Percentiles rank a stretch among this genome's conserved stretches.
Conservation (phyloP, 2,888 invertebrate genomes). For the Spilosoma lubricipeda region DNA sequence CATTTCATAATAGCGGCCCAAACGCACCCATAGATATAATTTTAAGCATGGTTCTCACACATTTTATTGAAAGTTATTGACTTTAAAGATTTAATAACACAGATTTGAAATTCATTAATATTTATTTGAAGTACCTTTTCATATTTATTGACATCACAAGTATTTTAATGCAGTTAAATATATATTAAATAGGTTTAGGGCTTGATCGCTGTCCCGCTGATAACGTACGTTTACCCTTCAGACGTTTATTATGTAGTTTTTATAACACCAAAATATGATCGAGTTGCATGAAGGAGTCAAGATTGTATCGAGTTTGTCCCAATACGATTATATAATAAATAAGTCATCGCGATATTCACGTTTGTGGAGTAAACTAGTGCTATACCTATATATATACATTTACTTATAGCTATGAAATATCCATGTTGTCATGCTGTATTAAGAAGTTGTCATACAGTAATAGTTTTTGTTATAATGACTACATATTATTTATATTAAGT, state of each 20-base stretch:
- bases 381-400: neutral
- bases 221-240: conserved; percentile 19
- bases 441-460: conserved; percentile 11
- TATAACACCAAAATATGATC: conserved; percentile 26
- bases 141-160: conserved; percentile 22
- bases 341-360: conserved; percentile 15
- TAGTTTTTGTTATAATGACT: conserved; percentile 36
- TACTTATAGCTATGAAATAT: conserved; percentile 8
- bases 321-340: conserved; percentile 17
- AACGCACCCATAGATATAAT: neutral
- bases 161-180: conserved; percentile 34
- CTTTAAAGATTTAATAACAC: conserved; percentile 34
- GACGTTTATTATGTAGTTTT: conserved; percentile 31
- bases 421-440: conserved; percentile 5
- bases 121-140: conserved; percentile 28
- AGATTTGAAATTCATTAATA: conserved; percentile 26
- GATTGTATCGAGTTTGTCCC: conserved; percentile 18
- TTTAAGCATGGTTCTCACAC: conserved; percentile 23
- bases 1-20: neutral
- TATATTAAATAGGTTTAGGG: conserved; percentile 34
- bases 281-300: conserved; percentile 10
- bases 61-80: conserved; percentile 32
- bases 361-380: neutral
- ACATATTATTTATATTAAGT: conserved; percentile 28
- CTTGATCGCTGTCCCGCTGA: conserved; percentile 29